Base-by-base conservation (phyloP, 1,140 invertebrate species). In the Aphelinus certus region DNA sequence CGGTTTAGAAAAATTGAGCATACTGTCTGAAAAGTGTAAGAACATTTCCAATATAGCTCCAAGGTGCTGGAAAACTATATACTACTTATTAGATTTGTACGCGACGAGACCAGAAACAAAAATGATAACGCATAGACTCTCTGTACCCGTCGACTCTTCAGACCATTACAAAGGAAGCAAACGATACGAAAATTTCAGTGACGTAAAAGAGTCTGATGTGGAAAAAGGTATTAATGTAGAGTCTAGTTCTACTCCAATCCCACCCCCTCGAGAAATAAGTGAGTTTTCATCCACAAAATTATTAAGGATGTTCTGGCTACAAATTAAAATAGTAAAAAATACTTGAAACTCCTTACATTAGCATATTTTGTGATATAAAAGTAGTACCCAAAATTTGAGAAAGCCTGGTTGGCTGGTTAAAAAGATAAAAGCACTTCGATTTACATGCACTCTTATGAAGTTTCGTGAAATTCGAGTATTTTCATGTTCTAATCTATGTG, bases 41-140 rank as follows among this genome's bases (percentile, higher is more conserved):
- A 88, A 85, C 51, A 81, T 65, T n/a, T 81, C 81, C 2, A 84
- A 83, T 56, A 68, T 85, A 73, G 94, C 92, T 1, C 95, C 95
- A 9, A 92, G 93, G 78, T 99, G 97, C 83, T 99, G 97, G 97
- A 94, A 95, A 83, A 98, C 95, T 4, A 93, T 99, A 77, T 98
- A 97, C 83, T 93, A 96, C 85, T 89, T 98, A 26, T 86, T 99
- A 53, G 96, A 98, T 81, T 87, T 98, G 43, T 98, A 99, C 83
- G 95, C 96, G 2, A 96, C 95, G 26, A 95, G 96, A 91, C 96
- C 97, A 0, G 96, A 98, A 82, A 95, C 95, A 0, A 97, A 98
- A 86, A 98, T 96, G 1, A 94, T 98, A 9, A 91, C 89, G 26
- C 90, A 91, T 77, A 86, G 89, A 71, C 88, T 89, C 63, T 88